These are phyloP conservation scores for Raillietiella orientalis DNA, from an alignment of 2,888 invertebrate genomes.

Conservation along the genomic window DNA sequence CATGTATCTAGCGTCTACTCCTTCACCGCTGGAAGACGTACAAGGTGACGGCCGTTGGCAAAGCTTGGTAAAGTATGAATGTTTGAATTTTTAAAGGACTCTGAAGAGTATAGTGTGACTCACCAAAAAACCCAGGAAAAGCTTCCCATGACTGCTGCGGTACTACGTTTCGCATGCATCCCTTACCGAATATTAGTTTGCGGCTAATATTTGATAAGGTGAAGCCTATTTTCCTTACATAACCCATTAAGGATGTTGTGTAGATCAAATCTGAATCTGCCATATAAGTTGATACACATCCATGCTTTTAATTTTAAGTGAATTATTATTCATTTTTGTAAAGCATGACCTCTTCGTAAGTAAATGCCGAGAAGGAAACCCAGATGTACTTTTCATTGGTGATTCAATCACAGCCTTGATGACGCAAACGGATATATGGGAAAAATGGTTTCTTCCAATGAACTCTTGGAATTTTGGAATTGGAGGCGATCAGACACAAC, in stretches of 20 bases:
- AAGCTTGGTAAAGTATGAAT: conserved; percentile 25
- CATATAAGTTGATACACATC: no score
- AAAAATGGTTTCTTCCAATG: conserved; percentile 58
- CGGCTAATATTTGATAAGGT: no score
- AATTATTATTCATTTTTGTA: conserved; percentile 6
- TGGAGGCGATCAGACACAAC: conserved; percentile 52
- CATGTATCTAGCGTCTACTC: conserved; percentile 38
- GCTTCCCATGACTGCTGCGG: no score
- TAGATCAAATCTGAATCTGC: no score
- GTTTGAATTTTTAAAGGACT: not conserved
- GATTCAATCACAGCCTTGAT: conserved; percentile 56
- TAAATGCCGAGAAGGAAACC: conserved; percentile 60
- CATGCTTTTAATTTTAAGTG: no score
- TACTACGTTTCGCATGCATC: no score
- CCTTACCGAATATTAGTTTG: no score
- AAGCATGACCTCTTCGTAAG: conserved; percentile 56
- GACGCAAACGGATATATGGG: conserved; percentile 56
- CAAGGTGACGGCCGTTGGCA: conserved; percentile 64
- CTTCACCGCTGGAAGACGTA: conserved; percentile 33
- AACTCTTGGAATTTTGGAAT: conserved; percentile 75
- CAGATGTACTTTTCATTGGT: conserved; percentile 66
- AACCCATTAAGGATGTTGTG: no score
- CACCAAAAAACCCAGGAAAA: no score
- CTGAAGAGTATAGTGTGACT: no score
- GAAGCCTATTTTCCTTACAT: no score